Base-by-base conservation (phyloP, 1,140 invertebrate species). In the Steinernema feltiae region DNA sequence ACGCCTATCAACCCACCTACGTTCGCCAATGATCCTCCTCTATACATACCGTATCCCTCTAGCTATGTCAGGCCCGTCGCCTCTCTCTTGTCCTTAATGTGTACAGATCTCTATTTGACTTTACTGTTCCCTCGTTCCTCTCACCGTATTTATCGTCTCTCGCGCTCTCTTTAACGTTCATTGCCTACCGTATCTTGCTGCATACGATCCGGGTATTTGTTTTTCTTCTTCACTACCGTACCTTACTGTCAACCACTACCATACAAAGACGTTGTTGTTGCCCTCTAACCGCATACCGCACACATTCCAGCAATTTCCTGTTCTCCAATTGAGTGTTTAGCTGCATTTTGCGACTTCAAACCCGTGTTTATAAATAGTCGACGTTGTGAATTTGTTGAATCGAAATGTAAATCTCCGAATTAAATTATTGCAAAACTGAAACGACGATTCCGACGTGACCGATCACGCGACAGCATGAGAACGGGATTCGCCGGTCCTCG, bases 101-200 rank as follows among this genome's bases (percentile, higher is more conserved):
- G 53, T 63, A 63, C 53, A 63, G 53, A 63, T 63, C 53, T 63
- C 53, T 63, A 63, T 63, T n/a, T n/a, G n/a, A n/a, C n/a, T n/a
- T n/a, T n/a, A n/a, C n/a, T n/a, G n/a, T n/a, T 63, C 15, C 53
- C 53, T 63, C 24, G 7, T 63, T 21, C 53, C 3, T 21, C 24
- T 63, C 24, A 27, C 53, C 53, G 53, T 63, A 12, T 63, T 63
- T 63, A 63, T 63, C 24, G 24, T 63, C 53, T 27, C 53, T 27
- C 53, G 15, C 53, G 7, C 24, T n/a, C 41, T 46, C 41, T n/a
- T 46, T n/a, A n/a, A 46, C 53, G 15, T 63, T 7, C 53, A 63
- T 63, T 63, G 53, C 53, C 53, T 63, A 63, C 53, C 53, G 53
- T 63, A 63, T 63, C 53, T 27, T 63, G 24, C 12, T 21, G 53